These are phyloP conservation scores for Automeris io DNA, from an alignment of 2,888 invertebrate species.

Conservation along the genomic window DNA sequence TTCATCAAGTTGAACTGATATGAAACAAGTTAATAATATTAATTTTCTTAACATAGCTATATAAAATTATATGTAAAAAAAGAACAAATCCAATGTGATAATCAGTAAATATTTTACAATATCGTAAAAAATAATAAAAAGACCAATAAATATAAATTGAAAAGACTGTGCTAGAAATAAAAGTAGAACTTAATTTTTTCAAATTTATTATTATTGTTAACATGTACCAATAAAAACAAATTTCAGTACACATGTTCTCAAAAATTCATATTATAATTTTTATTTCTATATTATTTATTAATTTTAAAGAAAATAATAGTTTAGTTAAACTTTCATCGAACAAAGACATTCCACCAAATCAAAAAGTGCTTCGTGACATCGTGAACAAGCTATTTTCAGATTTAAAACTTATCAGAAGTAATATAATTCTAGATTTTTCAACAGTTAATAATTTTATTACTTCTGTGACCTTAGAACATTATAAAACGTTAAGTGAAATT, in stretches of 20 bases:
- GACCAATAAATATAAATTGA: background rate
- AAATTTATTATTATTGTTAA: background rate
- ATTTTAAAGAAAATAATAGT: background rate
- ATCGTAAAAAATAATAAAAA: background rate
- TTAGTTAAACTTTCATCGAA: slow-evolving; percentile 8
- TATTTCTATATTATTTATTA: background rate
- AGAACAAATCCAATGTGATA: background rate
- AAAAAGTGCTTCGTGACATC: slow-evolving; percentile 31
- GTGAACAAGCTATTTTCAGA: slow-evolving; percentile 36
- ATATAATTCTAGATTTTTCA: slow-evolving; percentile 25
- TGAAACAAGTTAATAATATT: slow-evolving; percentile 6
- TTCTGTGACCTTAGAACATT: slow-evolving; percentile 34
- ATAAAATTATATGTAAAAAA: background rate
- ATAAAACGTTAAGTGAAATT: slow-evolving; percentile 35
- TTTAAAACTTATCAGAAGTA: slow-evolving; percentile 27
- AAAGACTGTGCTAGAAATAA: background rate
- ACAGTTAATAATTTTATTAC: slow-evolving; percentile 41
- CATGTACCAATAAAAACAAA: background rate
- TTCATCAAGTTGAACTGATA: slow-evolving; percentile 14
- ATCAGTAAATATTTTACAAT: background rate
- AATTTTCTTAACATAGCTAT: background rate
- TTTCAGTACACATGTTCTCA: background rate
- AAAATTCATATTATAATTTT: background rate
- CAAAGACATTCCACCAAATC: slow-evolving; percentile 25
- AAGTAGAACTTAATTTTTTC: background rate